Conservation (phyloP, 1,140 invertebrate species). For the Melitaea cinxia region DNA sequence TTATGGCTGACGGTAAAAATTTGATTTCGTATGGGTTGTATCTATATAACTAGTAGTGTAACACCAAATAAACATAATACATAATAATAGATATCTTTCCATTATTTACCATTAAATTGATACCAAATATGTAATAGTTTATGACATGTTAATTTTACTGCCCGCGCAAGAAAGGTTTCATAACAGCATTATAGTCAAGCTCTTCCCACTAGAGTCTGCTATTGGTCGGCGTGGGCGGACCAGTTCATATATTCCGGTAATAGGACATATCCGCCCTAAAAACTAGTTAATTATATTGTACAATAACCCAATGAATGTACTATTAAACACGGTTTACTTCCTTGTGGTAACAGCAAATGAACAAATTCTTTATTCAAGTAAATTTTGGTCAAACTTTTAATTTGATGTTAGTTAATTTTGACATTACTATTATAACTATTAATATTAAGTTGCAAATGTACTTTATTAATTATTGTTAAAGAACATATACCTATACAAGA, state of each 20-base stretch:
- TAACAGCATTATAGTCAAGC: slow-evolving; percentile 16
- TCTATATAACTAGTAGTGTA: neutral
- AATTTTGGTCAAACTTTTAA: no score
- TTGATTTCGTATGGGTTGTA: no score
- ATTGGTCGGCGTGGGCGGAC: slow-evolving; percentile 29
- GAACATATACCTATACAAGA: no score
- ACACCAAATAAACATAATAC: neutral
- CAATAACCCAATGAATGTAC: neutral
- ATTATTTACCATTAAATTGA: neutral
- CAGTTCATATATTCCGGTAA: slow-evolving; percentile 23
- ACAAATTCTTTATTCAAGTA: no score
- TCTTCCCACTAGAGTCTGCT: slow-evolving; percentile 30
- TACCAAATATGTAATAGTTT: slow-evolving; percentile 5
- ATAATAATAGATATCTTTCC: slow-evolving; percentile 1
- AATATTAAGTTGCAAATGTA: no score
- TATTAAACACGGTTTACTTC: neutral
- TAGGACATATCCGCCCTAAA: slow-evolving; percentile 35
- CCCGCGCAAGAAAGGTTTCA: slow-evolving; percentile 16
- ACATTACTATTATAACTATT: no score
- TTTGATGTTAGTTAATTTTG: no score
- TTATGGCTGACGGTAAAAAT: no score
- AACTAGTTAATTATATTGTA: slow-evolving; percentile 33
- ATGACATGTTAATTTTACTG: neutral
- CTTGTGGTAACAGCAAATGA: neutral
- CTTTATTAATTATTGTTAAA: no score